These are phyloP conservation scores for Novumbra hubbsi DNA, from an alignment of 2,797 vertebrate species.

Conservation along the genomic window DNA sequence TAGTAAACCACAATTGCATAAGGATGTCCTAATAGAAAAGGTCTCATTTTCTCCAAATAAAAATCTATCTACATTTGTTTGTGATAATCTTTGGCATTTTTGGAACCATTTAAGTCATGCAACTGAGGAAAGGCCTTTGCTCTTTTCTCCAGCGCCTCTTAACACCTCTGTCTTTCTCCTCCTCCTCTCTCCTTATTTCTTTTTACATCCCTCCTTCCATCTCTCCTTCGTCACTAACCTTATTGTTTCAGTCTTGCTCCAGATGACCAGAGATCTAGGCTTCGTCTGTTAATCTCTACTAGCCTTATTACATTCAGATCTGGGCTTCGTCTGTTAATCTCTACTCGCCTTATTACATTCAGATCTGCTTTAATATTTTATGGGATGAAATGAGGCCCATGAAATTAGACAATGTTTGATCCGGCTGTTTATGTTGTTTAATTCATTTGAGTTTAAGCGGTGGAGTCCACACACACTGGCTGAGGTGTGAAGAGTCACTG, in stretches of 20 bases:
- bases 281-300: constrained; percentile 60
- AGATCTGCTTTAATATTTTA: constrained; percentile 64
- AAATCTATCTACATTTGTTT: too few species aligned
- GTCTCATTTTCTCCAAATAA: too few species aligned
- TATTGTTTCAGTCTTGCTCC: constrained; percentile 60
- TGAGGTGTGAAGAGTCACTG: constrained; percentile 11
- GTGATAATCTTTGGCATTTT: too few species aligned
- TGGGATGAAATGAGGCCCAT: constrained; percentile 36
- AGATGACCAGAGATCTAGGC: constrained; percentile 42
- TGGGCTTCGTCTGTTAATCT: constrained; percentile 55
- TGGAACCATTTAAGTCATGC: too few species aligned
- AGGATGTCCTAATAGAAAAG: too few species aligned
- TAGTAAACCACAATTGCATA: too few species aligned
- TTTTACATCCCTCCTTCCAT: background rate
- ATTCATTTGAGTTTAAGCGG: background rate
- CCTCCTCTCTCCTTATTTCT: background rate
- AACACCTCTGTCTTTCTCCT: constrained; percentile 29
- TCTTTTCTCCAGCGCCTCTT: constrained; percentile 9
- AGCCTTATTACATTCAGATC: constrained; percentile 63
- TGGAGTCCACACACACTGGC: background rate
- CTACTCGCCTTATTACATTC: constrained; percentile 63
- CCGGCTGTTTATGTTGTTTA: background rate
- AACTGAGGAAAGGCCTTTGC: background rate
- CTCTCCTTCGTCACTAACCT: constrained; percentile 47
- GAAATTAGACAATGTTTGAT: background rate